phyloP scores from a whole-genome alignment of 1,140 invertebrate genomes.

The Cardiocondyla obscurior region DNA sequence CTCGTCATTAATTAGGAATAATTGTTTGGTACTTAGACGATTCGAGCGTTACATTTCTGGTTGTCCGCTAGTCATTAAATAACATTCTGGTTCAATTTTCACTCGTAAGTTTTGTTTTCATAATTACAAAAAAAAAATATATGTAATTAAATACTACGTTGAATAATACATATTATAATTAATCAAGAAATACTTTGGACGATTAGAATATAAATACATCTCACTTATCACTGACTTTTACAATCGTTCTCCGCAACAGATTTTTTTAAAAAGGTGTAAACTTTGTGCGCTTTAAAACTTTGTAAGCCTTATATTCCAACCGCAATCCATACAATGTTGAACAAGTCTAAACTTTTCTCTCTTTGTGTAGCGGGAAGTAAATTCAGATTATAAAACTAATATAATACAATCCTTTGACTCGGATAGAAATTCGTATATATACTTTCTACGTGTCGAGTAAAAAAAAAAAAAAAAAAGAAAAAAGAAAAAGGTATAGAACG shows the following conservation, averaged over 20 bases:
- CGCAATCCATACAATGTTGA: background rate
- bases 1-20: too few species aligned
- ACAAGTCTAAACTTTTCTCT: slow-evolving; percentile 55
- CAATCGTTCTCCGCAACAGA: background rate
- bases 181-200: background rate
- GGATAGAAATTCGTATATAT: background rate
- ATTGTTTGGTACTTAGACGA: too few species aligned
- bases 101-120: too few species aligned
- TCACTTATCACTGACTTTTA: background rate
- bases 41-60: too few species aligned
- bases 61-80: too few species aligned
- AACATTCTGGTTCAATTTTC: too few species aligned
- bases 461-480: slow-evolving; percentile 14
- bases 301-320: background rate
- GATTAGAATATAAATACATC: background rate
- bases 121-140: background rate
- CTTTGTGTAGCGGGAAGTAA: background rate
- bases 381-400: slow-evolving; percentile 50
- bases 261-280: background rate
- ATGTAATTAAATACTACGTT: background rate
- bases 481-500: background rate
- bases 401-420: slow-evolving; percentile 10
- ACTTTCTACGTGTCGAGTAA: background rate
- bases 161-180: background rate
- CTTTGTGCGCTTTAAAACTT: background rate